Conservation (phyloP, 1,140 invertebrate species). For the Dryas iulia region DNA sequence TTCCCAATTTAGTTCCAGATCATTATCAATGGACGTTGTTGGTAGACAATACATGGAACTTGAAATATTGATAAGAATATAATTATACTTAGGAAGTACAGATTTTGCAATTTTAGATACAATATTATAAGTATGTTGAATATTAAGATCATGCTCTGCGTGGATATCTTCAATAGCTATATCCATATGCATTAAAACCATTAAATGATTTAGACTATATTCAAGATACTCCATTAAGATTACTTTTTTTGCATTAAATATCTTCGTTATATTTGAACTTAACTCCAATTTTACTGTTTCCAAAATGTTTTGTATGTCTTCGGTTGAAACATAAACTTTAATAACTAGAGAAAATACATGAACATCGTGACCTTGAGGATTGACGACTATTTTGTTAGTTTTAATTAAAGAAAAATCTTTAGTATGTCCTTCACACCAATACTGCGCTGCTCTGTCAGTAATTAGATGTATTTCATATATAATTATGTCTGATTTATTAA, state of each 20-base stretch:
- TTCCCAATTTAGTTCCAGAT: conserved; percentile 62
- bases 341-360: conserved; percentile 64
- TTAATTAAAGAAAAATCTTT: conserved; percentile 60
- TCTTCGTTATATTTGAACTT: conserved; percentile 41
- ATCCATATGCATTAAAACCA: conserved; percentile 57
- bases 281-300: conserved; percentile 30
- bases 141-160: conserved; percentile 38
- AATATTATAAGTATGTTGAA: conserved; percentile 39
- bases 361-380: conserved; percentile 52
- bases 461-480: conserved; percentile 55
- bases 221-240: conserved; percentile 61
- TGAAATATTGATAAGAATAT: conserved; percentile 58
- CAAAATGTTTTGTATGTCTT: conserved; percentile 37
- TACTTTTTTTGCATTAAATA: conserved; percentile 53
- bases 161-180: conserved; percentile 38
- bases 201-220: conserved; percentile 39
- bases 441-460: conserved; percentile 59
- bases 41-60: conserved; percentile 73
- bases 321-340: conserved; percentile 33
- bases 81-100: conserved; percentile 48
- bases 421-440: conserved; percentile 71
- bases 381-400: conserved; percentile 62
- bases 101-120: conserved; percentile 39
- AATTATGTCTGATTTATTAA: not conserved
- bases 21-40: conserved; percentile 44